These are phyloP conservation scores for Bursaphelenchus mucronatus DNA, from an alignment of 1,140 invertebrate species.

Conservation along the genomic window DNA sequence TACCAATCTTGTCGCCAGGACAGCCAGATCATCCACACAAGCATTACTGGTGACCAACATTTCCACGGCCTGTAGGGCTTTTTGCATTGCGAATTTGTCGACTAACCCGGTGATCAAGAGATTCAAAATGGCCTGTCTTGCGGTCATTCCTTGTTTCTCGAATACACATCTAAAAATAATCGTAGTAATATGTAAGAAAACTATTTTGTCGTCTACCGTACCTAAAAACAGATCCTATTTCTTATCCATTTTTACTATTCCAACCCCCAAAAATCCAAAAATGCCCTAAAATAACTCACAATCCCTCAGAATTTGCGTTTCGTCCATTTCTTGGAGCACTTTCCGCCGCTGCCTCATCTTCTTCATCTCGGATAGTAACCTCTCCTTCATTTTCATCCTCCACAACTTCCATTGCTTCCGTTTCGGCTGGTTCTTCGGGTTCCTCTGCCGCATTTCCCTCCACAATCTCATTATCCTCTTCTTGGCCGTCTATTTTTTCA, in stretches of 20 bases:
- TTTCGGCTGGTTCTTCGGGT: background rate
- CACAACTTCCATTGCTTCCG: background rate
- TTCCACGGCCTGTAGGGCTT: slow-evolving; percentile 13
- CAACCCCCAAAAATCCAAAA: too few species aligned
- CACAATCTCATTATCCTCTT: background rate
- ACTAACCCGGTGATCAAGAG: slow-evolving; percentile 8
- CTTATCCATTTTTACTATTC: too few species aligned
- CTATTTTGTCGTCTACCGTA: too few species aligned
- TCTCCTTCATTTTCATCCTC: slow-evolving; percentile 1
- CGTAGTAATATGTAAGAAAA: too few species aligned
- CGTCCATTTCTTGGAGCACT: background rate
- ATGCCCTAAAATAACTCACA: too few species aligned
- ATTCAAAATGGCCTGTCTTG: slow-evolving; percentile 15
- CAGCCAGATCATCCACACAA: slow-evolving; percentile 3
- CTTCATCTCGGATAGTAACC: background rate
- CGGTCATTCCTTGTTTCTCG: slow-evolving; percentile 2
- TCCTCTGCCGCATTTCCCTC: background rate
- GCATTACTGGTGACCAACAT: slow-evolving; percentile 5
- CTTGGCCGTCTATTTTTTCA: background rate
- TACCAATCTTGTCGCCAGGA: slow-evolving; percentile 15
- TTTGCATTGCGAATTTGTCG: slow-evolving; percentile 11
- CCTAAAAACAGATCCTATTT: too few species aligned
- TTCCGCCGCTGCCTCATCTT: background rate
- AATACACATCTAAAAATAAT: too few species aligned
- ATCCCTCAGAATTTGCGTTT: too few species aligned